phyloP scores from a whole-genome alignment of 2,797 vertebrate species.

The Sardinella longiceps region DNA sequence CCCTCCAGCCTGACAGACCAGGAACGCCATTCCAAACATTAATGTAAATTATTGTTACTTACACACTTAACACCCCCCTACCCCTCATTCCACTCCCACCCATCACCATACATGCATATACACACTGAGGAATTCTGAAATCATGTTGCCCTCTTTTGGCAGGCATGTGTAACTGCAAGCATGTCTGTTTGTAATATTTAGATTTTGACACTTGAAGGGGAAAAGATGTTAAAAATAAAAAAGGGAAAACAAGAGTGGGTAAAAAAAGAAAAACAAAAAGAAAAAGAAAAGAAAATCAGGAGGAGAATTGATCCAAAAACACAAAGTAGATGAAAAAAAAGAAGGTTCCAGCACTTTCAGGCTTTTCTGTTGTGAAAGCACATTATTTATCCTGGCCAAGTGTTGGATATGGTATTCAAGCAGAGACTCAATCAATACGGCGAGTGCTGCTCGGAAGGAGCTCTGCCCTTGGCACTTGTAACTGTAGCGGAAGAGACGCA shows the following conservation, averaged over 20 bases:
- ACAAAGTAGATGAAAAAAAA: neutral
- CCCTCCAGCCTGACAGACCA: slow-evolving; percentile 66
- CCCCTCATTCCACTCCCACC: slow-evolving; percentile 55
- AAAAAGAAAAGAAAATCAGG: neutral
- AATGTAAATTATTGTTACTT: slow-evolving; percentile 80
- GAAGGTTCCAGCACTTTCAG: slow-evolving; percentile 10
- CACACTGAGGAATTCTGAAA: slow-evolving; percentile 70
- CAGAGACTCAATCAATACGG: slow-evolving; percentile 30
- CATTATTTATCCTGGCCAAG: slow-evolving; percentile 27
- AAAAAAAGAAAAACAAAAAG: neutral
- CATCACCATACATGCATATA: slow-evolving; percentile 43
- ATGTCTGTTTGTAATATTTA: slow-evolving; percentile 30
- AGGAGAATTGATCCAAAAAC: slow-evolving; percentile 21
- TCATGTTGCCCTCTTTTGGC: slow-evolving; percentile 86
- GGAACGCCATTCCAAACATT: slow-evolving; percentile 64
- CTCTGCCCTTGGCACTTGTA: slow-evolving; percentile 22
- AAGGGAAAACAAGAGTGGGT: neutral
- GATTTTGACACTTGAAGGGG: slow-evolving; percentile 8
- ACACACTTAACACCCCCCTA: slow-evolving; percentile 69
- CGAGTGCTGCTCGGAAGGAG: neutral
- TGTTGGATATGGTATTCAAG: slow-evolving; percentile 31
- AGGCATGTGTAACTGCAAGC: slow-evolving; percentile 68
- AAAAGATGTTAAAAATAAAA: slow-evolving; percentile 26
- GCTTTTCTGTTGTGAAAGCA: slow-evolving; percentile 17
- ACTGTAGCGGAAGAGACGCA: slow-evolving; percentile 27